A percentile compares a stretch with the other conserved stretches of the same genome.
These are phyloP conservation scores for Larimichthys polyactis DNA, from an alignment of 2,113 vertebrate species.

Conservation along the genomic window DNA sequence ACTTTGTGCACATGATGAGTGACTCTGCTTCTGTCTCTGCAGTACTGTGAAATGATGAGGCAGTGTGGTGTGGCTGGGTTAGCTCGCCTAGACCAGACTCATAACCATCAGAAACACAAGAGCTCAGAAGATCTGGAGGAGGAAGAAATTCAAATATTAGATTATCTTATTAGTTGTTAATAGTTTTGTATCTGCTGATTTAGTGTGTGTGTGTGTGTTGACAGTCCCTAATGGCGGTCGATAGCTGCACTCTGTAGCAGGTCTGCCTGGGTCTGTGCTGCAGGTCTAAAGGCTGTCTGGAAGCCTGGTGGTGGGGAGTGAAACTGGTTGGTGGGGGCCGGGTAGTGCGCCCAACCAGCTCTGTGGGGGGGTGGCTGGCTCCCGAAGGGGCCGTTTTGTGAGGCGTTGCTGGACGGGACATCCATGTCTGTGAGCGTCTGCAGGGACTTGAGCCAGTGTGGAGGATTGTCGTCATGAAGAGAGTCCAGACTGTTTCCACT, in stretches of 20 bases:
- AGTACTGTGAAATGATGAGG: neutral
- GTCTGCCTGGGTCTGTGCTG: slow-evolving; percentile 18
- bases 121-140: neutral
- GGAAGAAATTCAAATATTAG: neutral
- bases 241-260: slow-evolving; percentile 5
- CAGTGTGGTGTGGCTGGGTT: slow-evolving; percentile 67
- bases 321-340: slow-evolving; percentile 1
- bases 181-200: slow-evolving; percentile 9
- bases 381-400: neutral
- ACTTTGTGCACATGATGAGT: neutral
- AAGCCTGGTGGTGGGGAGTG: slow-evolving; percentile 19
- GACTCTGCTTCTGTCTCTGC: neutral
- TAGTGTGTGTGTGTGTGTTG: neutral
- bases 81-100: slow-evolving; percentile 55
- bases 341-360: slow-evolving; percentile 1
- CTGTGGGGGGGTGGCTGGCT: slow-evolving; percentile 1
- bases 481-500: slow-evolving; percentile 7
- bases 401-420: neutral
- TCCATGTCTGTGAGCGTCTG: slow-evolving; percentile 22
- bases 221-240: slow-evolving; percentile 3
- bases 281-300: slow-evolving; percentile 14
- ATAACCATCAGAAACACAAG: slow-evolving; percentile 15
- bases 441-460: slow-evolving; percentile 28
- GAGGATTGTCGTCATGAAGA: slow-evolving; percentile 9
- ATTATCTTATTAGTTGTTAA: slow-evolving; percentile 14